These are phyloP conservation scores for Dynastes grantii DNA, from an alignment of 2,888 invertebrate species.

Conservation along the genomic window DNA sequence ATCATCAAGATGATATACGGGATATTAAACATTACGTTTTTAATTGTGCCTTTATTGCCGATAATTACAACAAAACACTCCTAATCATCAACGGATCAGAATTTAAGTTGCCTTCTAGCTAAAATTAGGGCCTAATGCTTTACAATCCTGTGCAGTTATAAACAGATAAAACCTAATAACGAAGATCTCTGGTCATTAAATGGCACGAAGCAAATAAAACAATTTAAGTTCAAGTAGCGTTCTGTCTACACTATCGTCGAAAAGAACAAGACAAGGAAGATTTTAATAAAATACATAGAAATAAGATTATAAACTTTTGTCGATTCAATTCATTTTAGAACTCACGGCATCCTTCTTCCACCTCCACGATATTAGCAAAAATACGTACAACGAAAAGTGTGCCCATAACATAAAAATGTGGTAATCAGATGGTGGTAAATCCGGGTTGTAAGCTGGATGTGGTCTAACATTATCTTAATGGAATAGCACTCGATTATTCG, in stretches of 20 bases:
- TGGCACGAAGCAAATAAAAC: constrained; percentile 17
- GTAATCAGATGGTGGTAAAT: too few relatives aligned
- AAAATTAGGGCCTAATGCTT: constrained; percentile 27
- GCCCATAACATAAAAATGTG: too few relatives aligned
- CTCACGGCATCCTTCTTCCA: too few relatives aligned
- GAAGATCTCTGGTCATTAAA: constrained; percentile 5
- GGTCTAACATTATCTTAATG: too few relatives aligned
- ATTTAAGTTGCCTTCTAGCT: constrained; percentile 20
- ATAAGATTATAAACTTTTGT: too few relatives aligned
- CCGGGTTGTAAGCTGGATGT: too few relatives aligned
- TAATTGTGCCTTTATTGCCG: constrained; percentile 32
- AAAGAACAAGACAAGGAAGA: too few relatives aligned
- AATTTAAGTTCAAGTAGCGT: not conserved
- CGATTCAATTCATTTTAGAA: too few relatives aligned
- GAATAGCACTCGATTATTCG: too few relatives aligned
- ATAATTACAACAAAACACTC: constrained; percentile 43
- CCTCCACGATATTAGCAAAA: too few relatives aligned
- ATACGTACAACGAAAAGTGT: too few relatives aligned
- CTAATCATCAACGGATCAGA: constrained; percentile 25
- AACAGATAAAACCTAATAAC: constrained; percentile 30
- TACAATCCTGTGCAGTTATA: constrained; percentile 35
- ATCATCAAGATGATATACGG: constrained; percentile 31
- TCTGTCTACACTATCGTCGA: not conserved
- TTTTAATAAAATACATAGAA: too few relatives aligned
- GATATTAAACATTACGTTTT: constrained; percentile 28